phyloP scores from a whole-genome alignment of 2,797 vertebrate genomes.

The Crocidura indochinensis region DNA sequence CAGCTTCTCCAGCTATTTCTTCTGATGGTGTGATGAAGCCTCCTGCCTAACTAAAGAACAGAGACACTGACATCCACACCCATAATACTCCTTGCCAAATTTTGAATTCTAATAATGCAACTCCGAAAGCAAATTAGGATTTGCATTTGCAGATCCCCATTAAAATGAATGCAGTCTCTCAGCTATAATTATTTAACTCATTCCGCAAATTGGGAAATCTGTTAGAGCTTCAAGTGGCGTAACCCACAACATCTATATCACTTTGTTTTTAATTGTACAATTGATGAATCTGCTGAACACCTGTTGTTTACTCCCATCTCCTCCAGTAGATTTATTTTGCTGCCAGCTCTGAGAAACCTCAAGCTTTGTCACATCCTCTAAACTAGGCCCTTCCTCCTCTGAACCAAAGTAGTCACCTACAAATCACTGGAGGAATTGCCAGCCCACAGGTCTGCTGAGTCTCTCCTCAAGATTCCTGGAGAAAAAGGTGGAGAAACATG shows the following conservation, averaged over 20 bases:
- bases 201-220: conserved; percentile 66
- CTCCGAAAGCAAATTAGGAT: conserved; percentile 60
- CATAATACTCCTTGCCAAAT: background rate
- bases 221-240: conserved; percentile 16
- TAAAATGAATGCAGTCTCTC: conserved; percentile 64
- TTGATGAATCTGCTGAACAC: background rate
- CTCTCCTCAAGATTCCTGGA: too few species aligned
- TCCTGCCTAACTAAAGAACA: background rate
- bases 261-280: conserved; percentile 52
- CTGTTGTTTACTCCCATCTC: conserved; percentile 61
- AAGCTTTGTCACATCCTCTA: background rate
- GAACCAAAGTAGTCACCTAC: background rate
- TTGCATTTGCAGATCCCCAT: background rate
- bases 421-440: too few species aligned
- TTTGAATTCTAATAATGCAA: conserved; percentile 37
- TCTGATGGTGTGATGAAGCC: conserved; percentile 11
- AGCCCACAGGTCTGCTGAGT: too few species aligned
- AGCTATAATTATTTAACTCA: conserved; percentile 47
- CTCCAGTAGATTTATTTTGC: background rate
- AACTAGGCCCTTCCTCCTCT: background rate
- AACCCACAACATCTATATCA: conserved; percentile 32
- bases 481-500: too few species aligned
- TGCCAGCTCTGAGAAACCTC: background rate
- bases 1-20: conserved; percentile 56
- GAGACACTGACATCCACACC: background rate